Percentiles rank a stretch among this genome's conserved stretches.
phyloP scores from a whole-genome alignment of 2,888 invertebrate genomes.

The Platynereis dumerilii region DNA sequence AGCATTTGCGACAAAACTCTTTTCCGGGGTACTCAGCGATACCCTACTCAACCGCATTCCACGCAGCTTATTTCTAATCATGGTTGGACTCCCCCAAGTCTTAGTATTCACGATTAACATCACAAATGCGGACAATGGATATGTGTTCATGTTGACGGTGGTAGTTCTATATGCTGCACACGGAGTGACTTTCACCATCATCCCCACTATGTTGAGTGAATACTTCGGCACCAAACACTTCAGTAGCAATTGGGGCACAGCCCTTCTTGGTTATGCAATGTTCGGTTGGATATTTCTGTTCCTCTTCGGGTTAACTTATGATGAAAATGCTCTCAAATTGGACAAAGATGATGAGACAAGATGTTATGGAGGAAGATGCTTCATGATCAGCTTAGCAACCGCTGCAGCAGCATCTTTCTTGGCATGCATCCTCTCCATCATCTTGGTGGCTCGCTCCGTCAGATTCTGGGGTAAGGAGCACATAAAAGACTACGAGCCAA shows the following conservation, averaged over 20 bases:
- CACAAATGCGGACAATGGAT: background rate
- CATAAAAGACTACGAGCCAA: too few species aligned
- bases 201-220: background rate
- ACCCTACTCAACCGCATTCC: background rate
- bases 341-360: background rate
- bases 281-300: background rate
- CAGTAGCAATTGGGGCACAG: slow-evolving; percentile 4
- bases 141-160: slow-evolving; percentile 2
- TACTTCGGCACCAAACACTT: slow-evolving; percentile 1
- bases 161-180: background rate
- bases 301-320: slow-evolving; percentile 4
- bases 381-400: background rate
- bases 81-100: background rate
- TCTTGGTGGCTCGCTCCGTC: background rate
- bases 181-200: slow-evolving; percentile 7
- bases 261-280: background rate
- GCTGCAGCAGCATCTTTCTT: background rate
- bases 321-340: background rate
- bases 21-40: background rate
- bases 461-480: too few species aligned
- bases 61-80: background rate
- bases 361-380: background rate
- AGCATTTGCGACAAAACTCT: background rate
- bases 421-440: background rate
- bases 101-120: background rate